Percentiles rank a stretch among this genome's conserved stretches.
These are phyloP conservation scores for Brachyhypopomus occidentalis DNA, from an alignment of 2,113 vertebrate species.

Conservation along the genomic window DNA sequence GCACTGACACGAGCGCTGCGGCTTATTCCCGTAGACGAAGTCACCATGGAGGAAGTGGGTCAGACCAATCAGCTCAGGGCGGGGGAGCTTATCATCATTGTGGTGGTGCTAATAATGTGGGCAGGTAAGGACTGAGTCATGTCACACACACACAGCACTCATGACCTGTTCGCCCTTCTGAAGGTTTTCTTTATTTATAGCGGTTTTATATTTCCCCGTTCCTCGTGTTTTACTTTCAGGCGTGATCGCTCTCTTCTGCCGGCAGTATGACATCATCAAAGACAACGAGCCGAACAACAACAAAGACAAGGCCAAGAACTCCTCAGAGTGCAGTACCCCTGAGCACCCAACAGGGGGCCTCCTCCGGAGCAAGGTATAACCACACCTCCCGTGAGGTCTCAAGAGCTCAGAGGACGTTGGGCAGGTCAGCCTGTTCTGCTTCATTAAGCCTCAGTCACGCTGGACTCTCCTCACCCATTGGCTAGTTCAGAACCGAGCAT, in stretches of 20 bases:
- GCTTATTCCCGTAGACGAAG: conserved; percentile 81
- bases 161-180: too few relatives aligned
- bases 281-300: conserved; percentile 97
- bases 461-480: background rate
- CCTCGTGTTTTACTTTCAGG: conserved; percentile 69
- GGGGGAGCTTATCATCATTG: conserved; percentile 91
- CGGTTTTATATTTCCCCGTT: background rate
- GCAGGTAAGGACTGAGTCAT: conserved; percentile 80
- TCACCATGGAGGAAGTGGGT: conserved; percentile 92
- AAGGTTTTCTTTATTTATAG: too few relatives aligned
- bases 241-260: conserved; percentile 94
- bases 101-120: conserved; percentile 96
- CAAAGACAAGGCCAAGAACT: conserved; percentile 96
- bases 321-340: conserved; percentile 94
- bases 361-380: conserved; percentile 90
- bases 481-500: background rate
- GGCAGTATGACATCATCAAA: conserved; percentile 98
- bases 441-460: conserved; percentile 18
- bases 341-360: conserved; percentile 93
- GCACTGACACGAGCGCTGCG: conserved; percentile 31
- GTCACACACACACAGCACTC: too few relatives aligned
- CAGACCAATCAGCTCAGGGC: conserved; percentile 85
- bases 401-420: background rate
- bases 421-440: conserved; percentile 44
- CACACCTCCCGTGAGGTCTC: conserved; percentile 27